Percentiles rank a stretch among this genome's conserved stretches.
phyloP scores from a whole-genome alignment of 2,113 vertebrate genomes.

The Calonectris borealis region DNA sequence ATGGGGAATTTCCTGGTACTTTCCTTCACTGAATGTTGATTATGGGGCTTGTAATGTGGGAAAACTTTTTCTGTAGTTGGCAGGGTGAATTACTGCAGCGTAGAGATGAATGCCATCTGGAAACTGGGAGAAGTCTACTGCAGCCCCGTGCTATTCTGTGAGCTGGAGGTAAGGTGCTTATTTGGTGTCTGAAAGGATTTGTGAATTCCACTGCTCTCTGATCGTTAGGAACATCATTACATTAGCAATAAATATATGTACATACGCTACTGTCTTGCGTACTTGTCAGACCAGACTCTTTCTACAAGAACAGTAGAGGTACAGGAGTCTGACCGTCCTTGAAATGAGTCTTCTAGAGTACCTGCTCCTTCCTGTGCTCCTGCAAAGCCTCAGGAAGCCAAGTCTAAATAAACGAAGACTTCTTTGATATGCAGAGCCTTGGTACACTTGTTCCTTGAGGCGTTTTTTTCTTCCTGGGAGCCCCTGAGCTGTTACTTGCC shows the following conservation, averaged over 20 bases:
- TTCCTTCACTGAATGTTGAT: background rate
- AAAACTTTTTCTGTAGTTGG: constrained; percentile 61
- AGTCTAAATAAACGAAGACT: background rate
- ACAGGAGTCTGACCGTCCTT: background rate
- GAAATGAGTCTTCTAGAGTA: background rate
- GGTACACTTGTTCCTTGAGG: background rate
- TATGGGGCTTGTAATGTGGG: background rate
- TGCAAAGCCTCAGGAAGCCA: background rate
- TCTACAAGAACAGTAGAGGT: background rate
- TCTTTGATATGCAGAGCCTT: background rate
- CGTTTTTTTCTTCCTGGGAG: background rate
- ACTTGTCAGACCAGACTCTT: background rate
- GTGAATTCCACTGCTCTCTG: background rate
- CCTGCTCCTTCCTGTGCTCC: background rate
- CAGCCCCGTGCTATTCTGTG: constrained; percentile 74
- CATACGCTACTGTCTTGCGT: background rate
- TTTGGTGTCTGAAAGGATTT: background rate
- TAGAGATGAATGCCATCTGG: constrained; percentile 45
- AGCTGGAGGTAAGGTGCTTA: constrained; percentile 71
- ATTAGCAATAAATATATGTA: background rate
- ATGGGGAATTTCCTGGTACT: background rate
- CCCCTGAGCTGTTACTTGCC: background rate
- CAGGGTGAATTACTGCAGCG: constrained; percentile 49
- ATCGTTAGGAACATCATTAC: background rate
- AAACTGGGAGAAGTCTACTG: constrained; percentile 65